These are phyloP conservation scores for Uloborus diversus DNA, from an alignment of 1,140 invertebrate genomes.

Conservation along the genomic window DNA sequence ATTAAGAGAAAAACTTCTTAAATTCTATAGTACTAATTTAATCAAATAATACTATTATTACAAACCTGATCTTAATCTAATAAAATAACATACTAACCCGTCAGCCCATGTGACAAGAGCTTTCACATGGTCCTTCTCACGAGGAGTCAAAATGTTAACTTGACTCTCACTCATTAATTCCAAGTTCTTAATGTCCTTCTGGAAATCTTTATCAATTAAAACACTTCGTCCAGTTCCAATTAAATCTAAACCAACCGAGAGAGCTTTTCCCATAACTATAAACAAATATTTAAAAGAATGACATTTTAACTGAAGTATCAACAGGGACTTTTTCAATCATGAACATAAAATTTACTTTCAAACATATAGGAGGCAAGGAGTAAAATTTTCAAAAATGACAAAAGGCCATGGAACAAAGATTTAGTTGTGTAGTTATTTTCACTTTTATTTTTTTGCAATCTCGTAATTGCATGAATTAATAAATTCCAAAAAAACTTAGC, in stretches of 20 bases:
- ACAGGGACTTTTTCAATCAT: no score
- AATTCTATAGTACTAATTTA: background rate
- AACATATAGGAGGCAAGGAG: no score
- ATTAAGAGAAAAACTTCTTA: background rate
- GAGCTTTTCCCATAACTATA: slow-evolving; percentile 68
- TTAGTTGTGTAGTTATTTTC: no score
- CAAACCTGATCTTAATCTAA: background rate
- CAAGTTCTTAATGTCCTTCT: slow-evolving; percentile 61
- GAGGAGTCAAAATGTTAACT: slow-evolving; percentile 55
- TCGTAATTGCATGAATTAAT: no score
- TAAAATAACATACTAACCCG: slow-evolving; percentile 61
- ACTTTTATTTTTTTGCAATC: no score
- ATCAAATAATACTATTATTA: background rate
- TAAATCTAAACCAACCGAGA: slow-evolving; percentile 67
- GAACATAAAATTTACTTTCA: no score
- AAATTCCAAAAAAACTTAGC: no score
- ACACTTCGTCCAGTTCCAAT: slow-evolving; percentile 66
- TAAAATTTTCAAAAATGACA: no score
- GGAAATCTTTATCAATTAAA: slow-evolving; percentile 62
- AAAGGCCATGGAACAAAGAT: no score
- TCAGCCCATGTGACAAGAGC: slow-evolving; percentile 68
- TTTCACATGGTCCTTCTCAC: slow-evolving; percentile 67
- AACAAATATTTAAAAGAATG: no score
- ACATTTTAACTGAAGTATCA: no score
- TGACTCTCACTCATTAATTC: slow-evolving; percentile 36